Conservation (phyloP, 2,113 vertebrate genomes). For the Albula glossodonta region DNA sequence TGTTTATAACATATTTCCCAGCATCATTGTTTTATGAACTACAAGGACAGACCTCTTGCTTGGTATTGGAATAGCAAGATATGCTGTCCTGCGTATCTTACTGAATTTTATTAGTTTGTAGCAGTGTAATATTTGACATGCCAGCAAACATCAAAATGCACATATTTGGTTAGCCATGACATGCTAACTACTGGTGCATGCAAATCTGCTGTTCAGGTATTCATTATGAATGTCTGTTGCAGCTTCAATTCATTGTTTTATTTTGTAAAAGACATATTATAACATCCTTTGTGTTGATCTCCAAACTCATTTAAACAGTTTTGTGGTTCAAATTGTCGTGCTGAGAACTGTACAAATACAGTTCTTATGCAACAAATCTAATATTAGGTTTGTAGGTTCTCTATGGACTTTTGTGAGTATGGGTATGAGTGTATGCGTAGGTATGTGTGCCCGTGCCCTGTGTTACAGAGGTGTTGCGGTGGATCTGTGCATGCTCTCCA, state of each 20-base stretch:
- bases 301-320: not conserved
- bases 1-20: not conserved
- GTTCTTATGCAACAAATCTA: too few relatives aligned
- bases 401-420: too few relatives aligned
- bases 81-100: not conserved
- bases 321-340: too few relatives aligned
- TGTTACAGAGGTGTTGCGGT: not conserved
- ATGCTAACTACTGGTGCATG: not conserved
- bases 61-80: not conserved
- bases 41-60: not conserved
- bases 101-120: not conserved
- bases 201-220: not conserved
- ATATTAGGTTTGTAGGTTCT: too few relatives aligned
- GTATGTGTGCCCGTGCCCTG: not conserved
- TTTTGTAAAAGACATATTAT: not conserved
- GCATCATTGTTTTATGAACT: not conserved
- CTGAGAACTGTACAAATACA: not conserved
- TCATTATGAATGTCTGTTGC: not conserved
- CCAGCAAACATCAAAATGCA: not conserved
- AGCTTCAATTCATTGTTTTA: not conserved
- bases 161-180: not conserved
- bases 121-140: not conserved
- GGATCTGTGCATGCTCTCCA: not conserved
- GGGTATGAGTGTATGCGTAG: too few relatives aligned
- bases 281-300: not conserved